Evolutionary conservation across 2,797 vertebrate species (phyloP), one percentile per base, ranked within the genome.

Genomic region (Tadarida brasiliensis): DNA sequence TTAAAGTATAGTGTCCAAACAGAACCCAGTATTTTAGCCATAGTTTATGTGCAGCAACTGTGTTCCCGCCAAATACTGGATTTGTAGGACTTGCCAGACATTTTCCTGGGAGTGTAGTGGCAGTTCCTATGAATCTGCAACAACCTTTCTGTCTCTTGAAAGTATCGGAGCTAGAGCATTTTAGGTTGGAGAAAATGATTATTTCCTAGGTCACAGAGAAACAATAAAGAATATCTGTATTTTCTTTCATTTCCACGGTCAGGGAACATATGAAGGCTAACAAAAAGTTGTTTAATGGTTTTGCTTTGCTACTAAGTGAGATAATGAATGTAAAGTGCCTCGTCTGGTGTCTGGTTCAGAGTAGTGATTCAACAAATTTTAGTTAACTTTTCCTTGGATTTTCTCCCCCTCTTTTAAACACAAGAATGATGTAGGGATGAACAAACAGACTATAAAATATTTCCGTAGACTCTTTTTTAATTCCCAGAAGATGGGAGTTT

Each of bases 391-490:
- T 70, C 70, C 39, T 84, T 90, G 39, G 26, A 78, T 56, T 81
- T 30, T 44, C 22, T 44, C 3, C 7, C 4, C 39, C 57, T 47
- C 26, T 90, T 83, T 85, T 89, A 67, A 78, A 83, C 59, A 70
- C 11, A 56, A 49, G 16, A 30, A 59, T 70, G 67, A 39, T 57
- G 2, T 35, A 56, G 12, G 70, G 74, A 82, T 44, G 57, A 94
- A 90, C 51, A 78, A 54, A 8, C 16, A 68, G 28, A 33, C 5
- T 70, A 77, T 83, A 63, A 90, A 68, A 33, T 95, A 82, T 83
- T 96, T 94, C 78, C 87, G 33, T 59, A 89, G 73, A 47, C 57
- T 95, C 8, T 90, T 78, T 83, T 73, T 84, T 70, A 70, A 90
- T 92, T 96, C 73, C 16, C 24, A 94, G 63, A 85, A 92, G 68